Evolutionary conservation across 2,797 vertebrate species (phyloP).

Genomic region (Arvicola amphibius): DNA sequence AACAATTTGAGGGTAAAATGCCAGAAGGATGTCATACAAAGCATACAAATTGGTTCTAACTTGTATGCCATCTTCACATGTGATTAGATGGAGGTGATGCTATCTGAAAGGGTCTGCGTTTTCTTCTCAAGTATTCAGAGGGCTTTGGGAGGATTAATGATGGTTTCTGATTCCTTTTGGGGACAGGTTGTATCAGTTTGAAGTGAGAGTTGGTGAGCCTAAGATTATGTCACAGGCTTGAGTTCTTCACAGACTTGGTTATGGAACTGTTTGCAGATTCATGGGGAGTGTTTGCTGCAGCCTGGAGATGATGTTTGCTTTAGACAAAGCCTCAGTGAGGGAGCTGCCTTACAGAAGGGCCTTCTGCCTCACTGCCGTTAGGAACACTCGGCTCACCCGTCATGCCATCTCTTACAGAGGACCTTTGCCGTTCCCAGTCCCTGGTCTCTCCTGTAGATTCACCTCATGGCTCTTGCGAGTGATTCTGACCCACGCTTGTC

Average conservation of each 20-base stretch:
- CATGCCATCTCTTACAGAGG: not conserved
- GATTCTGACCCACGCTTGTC: not conserved
- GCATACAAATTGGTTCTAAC: not conserved
- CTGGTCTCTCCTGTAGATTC: not conserved
- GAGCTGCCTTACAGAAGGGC: not conserved
- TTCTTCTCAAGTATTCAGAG: not conserved
- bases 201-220: slow-evolving; percentile 34
- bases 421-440: not conserved
- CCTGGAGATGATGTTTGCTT: slow-evolving; percentile 43
- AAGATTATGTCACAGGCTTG: slow-evolving; percentile 1
- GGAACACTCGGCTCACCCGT: not conserved
- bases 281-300: slow-evolving; percentile 42
- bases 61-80: slow-evolving; percentile 6
- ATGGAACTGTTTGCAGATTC: slow-evolving; percentile 46
- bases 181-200: not conserved
- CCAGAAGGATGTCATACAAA: not conserved
- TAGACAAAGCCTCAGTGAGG: not conserved
- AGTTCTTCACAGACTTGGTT: slow-evolving; percentile 29
- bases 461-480: not conserved
- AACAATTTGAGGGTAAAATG: slow-evolving; percentile 26
- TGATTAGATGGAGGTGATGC: not conserved
- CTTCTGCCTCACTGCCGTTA: not conserved
- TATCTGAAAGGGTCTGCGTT: slow-evolving; percentile 2
- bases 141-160: not conserved
- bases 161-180: slow-evolving; percentile 21